phyloP scores from a whole-genome alignment of 2,888 invertebrate species.

The Archips crataeganus region DNA sequence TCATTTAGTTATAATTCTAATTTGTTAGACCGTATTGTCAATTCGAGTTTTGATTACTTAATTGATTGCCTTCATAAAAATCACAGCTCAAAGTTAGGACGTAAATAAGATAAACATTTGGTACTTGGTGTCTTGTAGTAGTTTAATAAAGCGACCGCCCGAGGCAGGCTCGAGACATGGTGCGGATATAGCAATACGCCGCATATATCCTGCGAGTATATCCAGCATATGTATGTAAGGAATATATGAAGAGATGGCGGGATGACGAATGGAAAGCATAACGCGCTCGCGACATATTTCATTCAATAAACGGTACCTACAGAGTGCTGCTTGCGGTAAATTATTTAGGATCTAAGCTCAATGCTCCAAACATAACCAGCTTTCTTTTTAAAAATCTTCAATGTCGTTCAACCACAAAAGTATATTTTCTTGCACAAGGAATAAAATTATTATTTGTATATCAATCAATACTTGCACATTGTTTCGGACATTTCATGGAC shows the following conservation, averaged over 20 bases:
- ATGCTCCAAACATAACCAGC: background rate
- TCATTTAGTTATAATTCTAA: no score
- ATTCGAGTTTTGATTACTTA: background rate
- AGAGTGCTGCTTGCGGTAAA: background rate
- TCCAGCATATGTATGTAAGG: background rate
- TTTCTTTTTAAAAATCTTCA: background rate
- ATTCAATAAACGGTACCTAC: conserved; percentile 25
- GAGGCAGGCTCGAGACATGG: conserved; percentile 26
- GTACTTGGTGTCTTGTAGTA: conserved; percentile 23
- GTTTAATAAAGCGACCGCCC: conserved; percentile 36
- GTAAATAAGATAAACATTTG: conserved; percentile 16
- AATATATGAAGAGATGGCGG: conserved; percentile 2
- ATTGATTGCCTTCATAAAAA: background rate
- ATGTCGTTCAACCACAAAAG: no score
- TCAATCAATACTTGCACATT: no score
- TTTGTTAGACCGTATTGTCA: no score
- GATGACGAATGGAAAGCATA: conserved; percentile 34
- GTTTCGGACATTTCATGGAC: no score
- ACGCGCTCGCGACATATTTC: conserved; percentile 21
- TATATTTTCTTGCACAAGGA: no score
- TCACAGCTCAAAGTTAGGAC: background rate
- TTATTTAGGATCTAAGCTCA: background rate
- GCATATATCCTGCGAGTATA: background rate
- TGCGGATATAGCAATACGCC: conserved; percentile 30
- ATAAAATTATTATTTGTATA: no score